Evolutionary conservation across 2,113 vertebrate genomes (phyloP).

Genomic region (Atlantisia rogersi): DNA sequence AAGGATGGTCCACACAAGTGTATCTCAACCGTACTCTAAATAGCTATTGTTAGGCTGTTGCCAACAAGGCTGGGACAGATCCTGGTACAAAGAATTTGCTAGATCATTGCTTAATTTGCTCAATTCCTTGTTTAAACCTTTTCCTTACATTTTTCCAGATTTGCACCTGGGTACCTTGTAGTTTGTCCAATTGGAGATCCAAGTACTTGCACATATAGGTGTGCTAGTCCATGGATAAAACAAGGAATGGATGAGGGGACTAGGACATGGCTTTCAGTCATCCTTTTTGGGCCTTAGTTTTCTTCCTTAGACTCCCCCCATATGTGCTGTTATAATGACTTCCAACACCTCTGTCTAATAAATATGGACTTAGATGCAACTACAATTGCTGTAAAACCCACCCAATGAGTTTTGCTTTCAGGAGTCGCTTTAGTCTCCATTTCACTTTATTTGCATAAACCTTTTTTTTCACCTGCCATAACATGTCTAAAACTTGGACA

Average conservation of each 20-base stretch:
- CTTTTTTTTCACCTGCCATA: background rate
- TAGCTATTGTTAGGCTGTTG: background rate
- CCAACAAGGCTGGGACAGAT: background rate
- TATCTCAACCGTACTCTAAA: background rate
- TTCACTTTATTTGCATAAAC: background rate
- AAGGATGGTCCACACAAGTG: background rate
- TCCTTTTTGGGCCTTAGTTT: background rate
- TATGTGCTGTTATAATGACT: background rate
- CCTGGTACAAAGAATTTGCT: background rate
- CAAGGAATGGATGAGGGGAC: background rate
- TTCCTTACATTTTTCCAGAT: background rate
- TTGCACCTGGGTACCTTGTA: background rate
- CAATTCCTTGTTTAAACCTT: background rate
- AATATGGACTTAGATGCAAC: background rate
- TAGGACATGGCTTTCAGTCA: background rate
- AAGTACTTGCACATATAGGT: background rate
- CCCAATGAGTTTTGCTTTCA: background rate
- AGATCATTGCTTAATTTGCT: background rate
- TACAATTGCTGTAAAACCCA: background rate
- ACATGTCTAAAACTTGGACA: background rate
- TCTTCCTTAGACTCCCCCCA: background rate
- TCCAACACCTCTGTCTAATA: background rate
- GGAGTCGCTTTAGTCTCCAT: background rate
- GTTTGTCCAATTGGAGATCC: accelerated
- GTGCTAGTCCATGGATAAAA: background rate